phyloP scores from a whole-genome alignment of 2,113 vertebrate species.

The Centropristis striata region DNA sequence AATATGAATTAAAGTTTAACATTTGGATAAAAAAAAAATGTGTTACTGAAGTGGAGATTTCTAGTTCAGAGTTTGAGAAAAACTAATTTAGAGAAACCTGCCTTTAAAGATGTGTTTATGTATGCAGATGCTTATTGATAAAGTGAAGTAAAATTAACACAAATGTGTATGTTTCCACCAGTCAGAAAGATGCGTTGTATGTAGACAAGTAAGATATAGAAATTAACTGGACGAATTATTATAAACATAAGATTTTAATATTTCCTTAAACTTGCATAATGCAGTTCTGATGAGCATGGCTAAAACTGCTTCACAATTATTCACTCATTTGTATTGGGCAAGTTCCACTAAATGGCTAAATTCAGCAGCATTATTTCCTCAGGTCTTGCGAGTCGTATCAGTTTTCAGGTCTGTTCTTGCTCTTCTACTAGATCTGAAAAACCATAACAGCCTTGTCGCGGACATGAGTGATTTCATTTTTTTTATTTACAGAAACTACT shows the following conservation, averaged over 20 bases:
- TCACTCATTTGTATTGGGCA: background rate
- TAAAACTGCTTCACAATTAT: background rate
- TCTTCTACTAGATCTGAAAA: background rate
- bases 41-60: too few species aligned
- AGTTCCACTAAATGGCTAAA: background rate
- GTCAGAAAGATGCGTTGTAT: too few species aligned
- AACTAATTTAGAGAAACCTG: too few species aligned
- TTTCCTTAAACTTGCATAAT: background rate
- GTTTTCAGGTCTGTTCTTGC: background rate
- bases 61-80: too few species aligned
- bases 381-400: background rate
- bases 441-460: background rate
- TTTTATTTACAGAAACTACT: constrained; percentile 18
- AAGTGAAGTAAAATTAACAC: too few species aligned
- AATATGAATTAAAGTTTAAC: too few species aligned
- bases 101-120: too few species aligned
- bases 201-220: too few species aligned
- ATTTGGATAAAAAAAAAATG: too few species aligned
- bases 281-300: background rate
- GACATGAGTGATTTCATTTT: constrained; percentile 8
- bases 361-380: background rate
- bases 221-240: too few species aligned
- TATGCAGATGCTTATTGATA: too few species aligned
- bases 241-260: background rate
- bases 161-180: too few species aligned